These are phyloP conservation scores for Synergus japonicus DNA, from an alignment of 2,888 invertebrate genomes.

Conservation along the genomic window DNA sequence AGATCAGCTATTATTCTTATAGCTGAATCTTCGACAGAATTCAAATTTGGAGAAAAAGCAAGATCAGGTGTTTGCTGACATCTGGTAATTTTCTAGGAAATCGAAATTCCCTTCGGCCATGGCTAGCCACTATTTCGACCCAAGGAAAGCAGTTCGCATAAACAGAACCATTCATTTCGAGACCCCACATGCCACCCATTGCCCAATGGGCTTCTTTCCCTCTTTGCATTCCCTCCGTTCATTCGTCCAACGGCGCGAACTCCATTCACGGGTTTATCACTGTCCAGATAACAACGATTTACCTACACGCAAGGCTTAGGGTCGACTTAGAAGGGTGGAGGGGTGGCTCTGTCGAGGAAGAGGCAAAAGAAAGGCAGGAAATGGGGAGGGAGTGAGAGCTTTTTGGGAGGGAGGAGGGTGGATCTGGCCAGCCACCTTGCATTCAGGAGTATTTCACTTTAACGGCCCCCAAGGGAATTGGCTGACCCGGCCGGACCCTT, in stretches of 20 bases:
- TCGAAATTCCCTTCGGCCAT: conserved; percentile 19
- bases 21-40: background rate
- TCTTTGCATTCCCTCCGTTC: conserved; percentile 57
- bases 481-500: conserved; percentile 75
- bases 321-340: conserved; percentile 51
- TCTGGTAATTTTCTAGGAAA: conserved; percentile 12
- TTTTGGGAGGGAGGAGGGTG: conserved; percentile 52
- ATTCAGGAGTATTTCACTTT: conserved; percentile 78
- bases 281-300: conserved; percentile 78
- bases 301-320: conserved; percentile 70
- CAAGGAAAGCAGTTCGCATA: conserved; percentile 60
- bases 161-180: conserved; percentile 67
- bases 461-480: conserved; percentile 77
- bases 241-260: conserved; percentile 66
- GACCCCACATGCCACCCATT: conserved; percentile 50
- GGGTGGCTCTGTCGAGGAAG: conserved; percentile 42
- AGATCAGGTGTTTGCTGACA: background rate
- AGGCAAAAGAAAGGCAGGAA: conserved; percentile 47
- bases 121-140: conserved; percentile 27
- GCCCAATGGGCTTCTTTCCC: conserved; percentile 54
- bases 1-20: background rate
- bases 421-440: conserved; percentile 73
- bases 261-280: conserved; percentile 77
- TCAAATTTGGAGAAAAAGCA: background rate
- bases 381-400: conserved; percentile 49